Base-by-base conservation (phyloP, 92 coral and sea anemone species). In the Parazoanthus darwini region DNA sequence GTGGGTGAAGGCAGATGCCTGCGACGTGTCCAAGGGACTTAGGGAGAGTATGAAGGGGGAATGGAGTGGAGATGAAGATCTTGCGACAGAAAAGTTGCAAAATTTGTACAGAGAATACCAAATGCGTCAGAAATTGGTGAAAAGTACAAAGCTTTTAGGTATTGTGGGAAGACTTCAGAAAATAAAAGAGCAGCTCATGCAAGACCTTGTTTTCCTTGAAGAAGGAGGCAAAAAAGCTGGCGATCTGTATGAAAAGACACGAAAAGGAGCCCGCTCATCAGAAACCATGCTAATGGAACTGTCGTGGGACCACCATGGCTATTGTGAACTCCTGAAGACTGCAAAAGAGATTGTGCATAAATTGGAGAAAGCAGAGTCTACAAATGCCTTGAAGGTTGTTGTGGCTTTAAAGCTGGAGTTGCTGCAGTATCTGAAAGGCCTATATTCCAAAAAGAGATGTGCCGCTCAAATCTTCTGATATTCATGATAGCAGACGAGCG, bases 1-100 rank as follows among this genome's bases (percentile, higher is more conserved):
- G 97, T 94, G 97, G 98, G 85, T 94, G 13, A 94, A 94, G 74
- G 94, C 97, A 58, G 95, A 94, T 91, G 98, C 93, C 42, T 91
- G 93, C 48, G 95, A 94, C 81, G 92, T 94, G 15, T 78, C 91
- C 11, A 70, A 86, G 42, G 95, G 94, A 14, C 77, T 91, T 7
- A 88, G 93, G 39, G 94, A 94, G 80, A 44, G 50, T 44, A 44
- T 44, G 50, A 89, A 91, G 38, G 89, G 92, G 29, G 82, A 72
- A 10, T 92, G 95, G 98, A 83, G 95, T 75, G 98, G 95, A 20
- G 95, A 92, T 88, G 94, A 94, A 74, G 93, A 92, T 82, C 86
- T 94, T 35, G 98, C 91, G 48, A 29, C 50, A 44, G 9, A 44
- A 8, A 8, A 44, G 9, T 7, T 44, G 9, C 50, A 44, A 7